Conservation (phyloP, 2,113 vertebrate species). For the Ageneiosus marmoratus region DNA sequence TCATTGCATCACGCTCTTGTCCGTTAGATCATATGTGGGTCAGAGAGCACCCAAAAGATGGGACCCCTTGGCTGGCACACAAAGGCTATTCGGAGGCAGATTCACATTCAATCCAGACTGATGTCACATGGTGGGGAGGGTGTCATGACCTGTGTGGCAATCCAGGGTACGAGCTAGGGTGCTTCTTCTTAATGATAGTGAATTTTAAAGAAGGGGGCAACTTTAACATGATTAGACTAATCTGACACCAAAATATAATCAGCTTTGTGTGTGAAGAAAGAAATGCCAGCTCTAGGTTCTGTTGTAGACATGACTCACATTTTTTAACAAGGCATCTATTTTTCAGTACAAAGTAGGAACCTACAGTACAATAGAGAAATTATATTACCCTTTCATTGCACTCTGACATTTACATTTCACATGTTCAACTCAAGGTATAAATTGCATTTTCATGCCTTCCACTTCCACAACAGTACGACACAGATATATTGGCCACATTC, state of each 20-base stretch:
- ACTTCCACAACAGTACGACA: background rate
- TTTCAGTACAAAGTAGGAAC: slow-evolving; percentile 1
- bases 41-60: slow-evolving; percentile 79
- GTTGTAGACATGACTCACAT: background rate
- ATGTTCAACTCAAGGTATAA: background rate
- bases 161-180: slow-evolving; percentile 67
- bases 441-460: slow-evolving; percentile 12
- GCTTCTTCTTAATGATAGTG: slow-evolving; percentile 48
- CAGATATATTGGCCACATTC: background rate
- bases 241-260: slow-evolving; percentile 40
- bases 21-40: slow-evolving; percentile 85
- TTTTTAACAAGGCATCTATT: background rate
- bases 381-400: background rate
- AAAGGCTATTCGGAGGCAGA: slow-evolving; percentile 71
- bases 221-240: slow-evolving; percentile 36
- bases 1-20: slow-evolving; percentile 65
- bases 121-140: slow-evolving; percentile 52
- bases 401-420: slow-evolving; percentile 27
- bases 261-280: slow-evolving; percentile 18
- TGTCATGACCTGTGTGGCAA: slow-evolving; percentile 50
- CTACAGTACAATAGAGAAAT: background rate
- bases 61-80: slow-evolving; percentile 66
- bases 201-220: slow-evolving; percentile 30
- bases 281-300: background rate
- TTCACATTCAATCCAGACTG: slow-evolving; percentile 53